These are phyloP conservation scores for Mesochorus sp. DNA, from an alignment of 2,888 invertebrate species.

Conservation along the genomic window DNA sequence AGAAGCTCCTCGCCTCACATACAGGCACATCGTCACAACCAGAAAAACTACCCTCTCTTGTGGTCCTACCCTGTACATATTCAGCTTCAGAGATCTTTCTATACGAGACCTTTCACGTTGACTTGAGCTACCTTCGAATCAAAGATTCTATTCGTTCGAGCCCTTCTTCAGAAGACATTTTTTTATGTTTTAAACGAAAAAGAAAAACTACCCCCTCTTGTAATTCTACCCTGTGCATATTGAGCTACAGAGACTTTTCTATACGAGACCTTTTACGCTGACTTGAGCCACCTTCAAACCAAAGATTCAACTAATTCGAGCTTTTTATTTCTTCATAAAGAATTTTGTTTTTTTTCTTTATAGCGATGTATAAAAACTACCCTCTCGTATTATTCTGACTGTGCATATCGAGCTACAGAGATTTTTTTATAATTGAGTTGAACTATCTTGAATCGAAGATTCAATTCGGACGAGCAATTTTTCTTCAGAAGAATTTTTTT, in stretches of 20 bases:
- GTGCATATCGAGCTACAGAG: no score
- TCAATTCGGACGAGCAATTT: no score
- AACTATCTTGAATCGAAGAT: no score
- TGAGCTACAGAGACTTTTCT: not conserved
- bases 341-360: no score
- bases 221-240: constrained; percentile 7
- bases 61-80: constrained; percentile 6
- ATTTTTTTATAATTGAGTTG: no score
- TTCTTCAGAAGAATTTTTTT: not conserved
- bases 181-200: not conserved
- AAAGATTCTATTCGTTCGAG: not conserved
- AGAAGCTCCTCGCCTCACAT: constrained; percentile 35
- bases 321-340: no score
- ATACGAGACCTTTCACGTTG: not conserved
- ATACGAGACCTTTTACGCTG: not conserved
- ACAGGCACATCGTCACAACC: constrained; percentile 40
- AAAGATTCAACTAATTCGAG: not conserved
- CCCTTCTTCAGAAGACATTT: not conserved
- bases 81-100: not conserved
- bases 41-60: constrained; percentile 51
- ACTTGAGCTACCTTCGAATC: not conserved
- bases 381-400: no score
- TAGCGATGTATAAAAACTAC: no score
- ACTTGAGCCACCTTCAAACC: not conserved
- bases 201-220: constrained; percentile 48